Evolutionary conservation across 2,888 invertebrate genomes (phyloP), one percentile per base, ranked within the genome.

Genomic region (Mantis religiosa): DNA sequence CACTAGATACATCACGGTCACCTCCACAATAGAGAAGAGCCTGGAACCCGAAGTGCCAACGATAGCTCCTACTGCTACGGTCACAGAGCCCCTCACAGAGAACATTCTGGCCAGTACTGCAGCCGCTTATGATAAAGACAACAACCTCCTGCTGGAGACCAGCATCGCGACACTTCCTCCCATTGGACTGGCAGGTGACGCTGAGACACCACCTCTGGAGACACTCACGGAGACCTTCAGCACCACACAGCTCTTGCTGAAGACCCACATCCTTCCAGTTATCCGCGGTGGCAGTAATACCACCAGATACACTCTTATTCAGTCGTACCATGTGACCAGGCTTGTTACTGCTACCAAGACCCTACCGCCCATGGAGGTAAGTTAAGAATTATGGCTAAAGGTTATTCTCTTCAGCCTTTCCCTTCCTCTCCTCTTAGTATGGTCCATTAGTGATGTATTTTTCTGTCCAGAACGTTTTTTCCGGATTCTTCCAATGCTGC

Each of bases 271-370:
- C 90, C 93, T 98, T 88, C 98, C 98, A 0, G 96, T 98, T 1
- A 95, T 98, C 82, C 95, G 95, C 90, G 96, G 96, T 90, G 95
- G 95, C 27, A 96, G 96, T 90, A 95, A 97, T 91, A 97, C 97
- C 0, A 96, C 95, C 87, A 96, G 95, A 89, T 94, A 97, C 91
- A 98, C 98, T 0, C 94, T 98, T 87, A 96, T 98, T 3, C 98
- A 98, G 94, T 98, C 98, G 0, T 98, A 98, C 93, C 95, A 97
- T 92, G 95, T 98, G 30, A 97, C 98, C 0, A 95, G 98, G 92
- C 94, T 98, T 89, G 98, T 98, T 20, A 98, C 98, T 0, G 98
- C 98, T 0, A 98, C 97, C 2, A 98, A 98, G 92, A 98, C 98
- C 0, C 93, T 98, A 85, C 98, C 98, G 9, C 98, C 98, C 0